These are phyloP conservation scores for Luperina testacea DNA, from an alignment of 2,888 invertebrate species.

Conservation along the genomic window DNA sequence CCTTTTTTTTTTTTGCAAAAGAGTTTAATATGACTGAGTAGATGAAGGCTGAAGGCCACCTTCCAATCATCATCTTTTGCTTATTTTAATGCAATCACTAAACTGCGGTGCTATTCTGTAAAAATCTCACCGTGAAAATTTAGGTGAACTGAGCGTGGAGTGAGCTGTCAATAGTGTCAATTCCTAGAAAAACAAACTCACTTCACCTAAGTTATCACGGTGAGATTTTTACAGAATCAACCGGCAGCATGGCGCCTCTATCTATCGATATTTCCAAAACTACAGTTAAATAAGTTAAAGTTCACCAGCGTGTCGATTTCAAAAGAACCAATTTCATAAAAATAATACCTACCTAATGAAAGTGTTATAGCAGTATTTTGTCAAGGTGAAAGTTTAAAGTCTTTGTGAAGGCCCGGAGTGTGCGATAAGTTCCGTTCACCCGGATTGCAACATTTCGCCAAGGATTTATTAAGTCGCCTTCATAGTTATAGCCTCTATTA, in stretches of 20 bases:
- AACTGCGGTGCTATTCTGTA: no score
- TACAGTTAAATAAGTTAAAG: background rate
- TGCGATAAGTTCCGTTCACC: conserved; percentile 66
- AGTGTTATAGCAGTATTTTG: background rate
- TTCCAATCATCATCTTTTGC: background rate
- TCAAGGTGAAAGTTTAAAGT: conserved; percentile 11
- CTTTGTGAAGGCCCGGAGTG: conserved; percentile 51
- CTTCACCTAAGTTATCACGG: no score
- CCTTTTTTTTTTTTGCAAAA: background rate
- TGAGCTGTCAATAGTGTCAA: no score
- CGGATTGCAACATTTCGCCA: conserved; percentile 63
- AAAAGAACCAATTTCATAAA: conserved; percentile 2
- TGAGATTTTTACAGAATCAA: no score
- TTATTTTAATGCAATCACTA: background rate
- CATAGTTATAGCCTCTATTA: conserved; percentile 33
- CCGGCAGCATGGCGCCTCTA: background rate
- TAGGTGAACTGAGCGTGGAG: no score
- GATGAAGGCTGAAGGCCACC: background rate
- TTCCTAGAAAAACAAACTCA: no score
- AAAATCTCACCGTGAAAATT: no score
- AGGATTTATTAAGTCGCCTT: conserved; percentile 63
- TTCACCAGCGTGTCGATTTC: background rate
- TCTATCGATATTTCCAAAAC: conserved; percentile 4
- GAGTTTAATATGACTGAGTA: background rate
- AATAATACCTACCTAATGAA: background rate